phyloP scores from a whole-genome alignment of 2,113 vertebrate species.

The Hydrolagus affinis region DNA sequence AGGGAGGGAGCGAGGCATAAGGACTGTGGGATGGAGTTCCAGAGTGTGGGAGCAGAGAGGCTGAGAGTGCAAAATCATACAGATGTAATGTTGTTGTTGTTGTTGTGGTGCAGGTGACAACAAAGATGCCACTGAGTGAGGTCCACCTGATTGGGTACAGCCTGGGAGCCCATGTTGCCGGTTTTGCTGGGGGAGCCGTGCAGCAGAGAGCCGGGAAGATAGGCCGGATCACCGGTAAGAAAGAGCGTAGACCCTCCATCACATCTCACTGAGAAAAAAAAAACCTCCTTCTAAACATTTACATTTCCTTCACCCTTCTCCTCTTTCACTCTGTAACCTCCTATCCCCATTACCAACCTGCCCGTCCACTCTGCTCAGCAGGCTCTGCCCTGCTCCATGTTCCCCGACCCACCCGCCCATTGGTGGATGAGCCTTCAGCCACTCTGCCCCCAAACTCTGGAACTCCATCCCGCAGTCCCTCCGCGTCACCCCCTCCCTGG shows the following conservation, averaged over 20 bases:
- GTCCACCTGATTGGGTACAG: slow-evolving; percentile 94
- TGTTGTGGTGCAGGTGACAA: slow-evolving; percentile 58
- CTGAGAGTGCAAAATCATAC: not conserved
- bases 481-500: no score
- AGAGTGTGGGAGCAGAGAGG: no score
- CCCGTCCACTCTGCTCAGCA: no score
- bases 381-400: no score
- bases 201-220: slow-evolving; percentile 53
- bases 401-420: no score
- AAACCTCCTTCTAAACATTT: not conserved
- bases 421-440: no score
- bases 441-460: no score
- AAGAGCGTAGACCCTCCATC: no score
- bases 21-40: no score
- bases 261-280: not conserved
- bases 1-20: no score
- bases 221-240: slow-evolving; percentile 84
- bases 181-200: slow-evolving; percentile 75
- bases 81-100: not conserved
- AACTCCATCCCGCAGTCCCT: no score
- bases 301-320: not conserved
- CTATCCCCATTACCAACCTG: no score
- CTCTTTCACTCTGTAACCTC: not conserved
- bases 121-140: slow-evolving; percentile 57
- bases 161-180: slow-evolving; percentile 85